Evolutionary conservation across 2,888 invertebrate genomes (phyloP).

Genomic region (Heteropelma amictum): DNA sequence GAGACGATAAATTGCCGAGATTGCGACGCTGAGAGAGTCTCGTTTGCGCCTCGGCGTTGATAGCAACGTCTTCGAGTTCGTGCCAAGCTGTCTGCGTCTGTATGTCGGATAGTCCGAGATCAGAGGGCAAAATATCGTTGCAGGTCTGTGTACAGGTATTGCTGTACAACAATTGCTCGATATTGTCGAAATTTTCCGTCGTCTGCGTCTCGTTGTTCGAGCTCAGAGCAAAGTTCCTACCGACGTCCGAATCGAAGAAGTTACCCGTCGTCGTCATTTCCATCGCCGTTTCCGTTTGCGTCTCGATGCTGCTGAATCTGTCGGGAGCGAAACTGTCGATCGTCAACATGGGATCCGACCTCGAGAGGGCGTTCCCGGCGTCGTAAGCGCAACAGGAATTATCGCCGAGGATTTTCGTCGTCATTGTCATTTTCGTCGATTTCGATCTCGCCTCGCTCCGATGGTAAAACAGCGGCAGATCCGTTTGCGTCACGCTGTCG

Average conservation of each 20-base stretch:
- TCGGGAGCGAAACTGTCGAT: constrained; percentile 69
- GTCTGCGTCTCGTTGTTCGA: constrained; percentile 83
- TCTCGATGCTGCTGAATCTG: constrained; percentile 72
- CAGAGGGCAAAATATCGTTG: constrained; percentile 79
- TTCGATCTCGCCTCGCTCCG: constrained; percentile 58
- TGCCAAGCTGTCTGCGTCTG: constrained; percentile 84
- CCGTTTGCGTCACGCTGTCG: constrained; percentile 68
- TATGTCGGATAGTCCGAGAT: constrained; percentile 81
- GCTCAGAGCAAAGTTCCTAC: constrained; percentile 75
- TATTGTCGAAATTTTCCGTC: constrained; percentile 76
- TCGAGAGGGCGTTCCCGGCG: constrained; percentile 41
- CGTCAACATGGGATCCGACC: constrained; percentile 73
- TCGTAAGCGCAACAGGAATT: constrained; percentile 4
- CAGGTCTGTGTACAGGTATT: constrained; percentile 80
- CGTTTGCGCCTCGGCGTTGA: constrained; percentile 83
- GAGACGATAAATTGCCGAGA: constrained; percentile 54
- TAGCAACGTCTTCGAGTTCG: constrained; percentile 79
- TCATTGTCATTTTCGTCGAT: constrained; percentile 56
- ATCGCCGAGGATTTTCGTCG: no score
- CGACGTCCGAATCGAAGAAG: constrained; percentile 68
- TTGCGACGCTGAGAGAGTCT: no score
- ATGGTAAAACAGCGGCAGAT: constrained; percentile 65
- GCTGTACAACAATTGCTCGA: constrained; percentile 77
- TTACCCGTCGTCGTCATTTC: no score
- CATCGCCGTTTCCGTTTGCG: constrained; percentile 77